Evolutionary conservation across 1,140 invertebrate genomes (phyloP).

Genomic region (Pogonomyrmex barbatus): DNA sequence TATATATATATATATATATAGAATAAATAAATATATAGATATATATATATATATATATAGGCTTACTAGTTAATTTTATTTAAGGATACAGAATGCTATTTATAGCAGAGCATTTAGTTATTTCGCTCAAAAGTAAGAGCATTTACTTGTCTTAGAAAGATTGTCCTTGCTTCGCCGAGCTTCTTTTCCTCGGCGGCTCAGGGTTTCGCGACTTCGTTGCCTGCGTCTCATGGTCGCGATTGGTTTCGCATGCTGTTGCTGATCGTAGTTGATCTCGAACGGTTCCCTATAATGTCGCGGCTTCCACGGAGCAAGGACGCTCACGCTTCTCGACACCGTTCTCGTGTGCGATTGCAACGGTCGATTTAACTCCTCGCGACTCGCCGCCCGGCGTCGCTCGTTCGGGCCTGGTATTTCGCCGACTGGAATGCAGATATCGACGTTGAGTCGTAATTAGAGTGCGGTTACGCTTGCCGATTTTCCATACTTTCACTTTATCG

Average conservation of each 20-base stretch:
- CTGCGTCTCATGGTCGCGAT: constrained; percentile 82
- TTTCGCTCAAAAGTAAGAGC: not conserved
- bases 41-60: not conserved
- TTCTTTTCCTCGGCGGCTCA: constrained; percentile 82
- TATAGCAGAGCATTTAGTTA: not conserved
- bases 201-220: constrained; percentile 83
- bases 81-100: not conserved
- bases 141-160: constrained; percentile 81
- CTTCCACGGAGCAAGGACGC: constrained; percentile 93
- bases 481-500: constrained; percentile 51
- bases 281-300: constrained; percentile 90
- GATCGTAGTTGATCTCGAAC: constrained; percentile 93
- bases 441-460: constrained; percentile 35
- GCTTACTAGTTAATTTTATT: not conserved
- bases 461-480: constrained; percentile 51
- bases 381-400: constrained; percentile 87
- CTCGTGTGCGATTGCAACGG: constrained; percentile 89
- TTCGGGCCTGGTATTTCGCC: constrained; percentile 91
- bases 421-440: constrained; percentile 83
- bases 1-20: not conserved
- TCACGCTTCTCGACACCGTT: constrained; percentile 93
- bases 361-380: constrained; percentile 90
- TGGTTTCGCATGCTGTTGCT: constrained; percentile 86
- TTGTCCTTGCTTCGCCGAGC: constrained; percentile 83
- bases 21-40: too few relatives aligned